phyloP scores from a whole-genome alignment of 37 sponge, comb jelly and placozoan species.

The Hexactinellida sp. region DNA sequence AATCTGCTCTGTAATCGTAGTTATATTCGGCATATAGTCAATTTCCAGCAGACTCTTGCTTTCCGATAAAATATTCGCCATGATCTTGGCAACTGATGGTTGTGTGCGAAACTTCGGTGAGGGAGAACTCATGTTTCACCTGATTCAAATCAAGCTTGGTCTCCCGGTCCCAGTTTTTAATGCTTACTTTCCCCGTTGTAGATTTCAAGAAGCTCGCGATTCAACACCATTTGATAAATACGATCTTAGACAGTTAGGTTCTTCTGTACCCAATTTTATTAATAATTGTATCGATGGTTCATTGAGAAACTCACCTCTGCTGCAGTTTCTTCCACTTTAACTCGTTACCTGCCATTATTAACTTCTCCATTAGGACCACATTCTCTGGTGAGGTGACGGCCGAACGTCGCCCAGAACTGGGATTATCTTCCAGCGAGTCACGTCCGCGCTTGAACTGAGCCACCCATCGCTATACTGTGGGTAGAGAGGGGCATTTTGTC shows the following conservation, averaged over 20 bases:
- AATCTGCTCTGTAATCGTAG: neutral
- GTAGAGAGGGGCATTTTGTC: neutral
- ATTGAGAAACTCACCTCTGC: neutral
- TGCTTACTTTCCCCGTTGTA: neutral
- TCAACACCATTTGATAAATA: neutral
- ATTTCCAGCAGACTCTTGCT: neutral
- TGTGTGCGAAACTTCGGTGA: neutral
- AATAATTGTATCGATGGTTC: neutral
- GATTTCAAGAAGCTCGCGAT: neutral
- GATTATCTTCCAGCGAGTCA: constrained; percentile 7
- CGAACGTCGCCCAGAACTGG: neutral
- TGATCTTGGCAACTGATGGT: neutral
- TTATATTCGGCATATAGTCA: neutral
- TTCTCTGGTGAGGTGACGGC: neutral
- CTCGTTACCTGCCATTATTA: neutral
- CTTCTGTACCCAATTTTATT: neutral
- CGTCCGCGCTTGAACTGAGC: constrained; percentile 13
- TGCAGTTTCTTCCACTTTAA: neutral
- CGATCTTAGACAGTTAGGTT: neutral
- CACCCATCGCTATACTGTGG: neutral
- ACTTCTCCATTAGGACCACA: constrained; percentile 1
- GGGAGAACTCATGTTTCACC: neutral
- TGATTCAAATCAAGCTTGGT: neutral
- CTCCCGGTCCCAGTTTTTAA: neutral
- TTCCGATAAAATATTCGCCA: neutral